Evolutionary conservation across 2,797 vertebrate species (phyloP).

Genomic region (Darevskia nairensis): DNA sequence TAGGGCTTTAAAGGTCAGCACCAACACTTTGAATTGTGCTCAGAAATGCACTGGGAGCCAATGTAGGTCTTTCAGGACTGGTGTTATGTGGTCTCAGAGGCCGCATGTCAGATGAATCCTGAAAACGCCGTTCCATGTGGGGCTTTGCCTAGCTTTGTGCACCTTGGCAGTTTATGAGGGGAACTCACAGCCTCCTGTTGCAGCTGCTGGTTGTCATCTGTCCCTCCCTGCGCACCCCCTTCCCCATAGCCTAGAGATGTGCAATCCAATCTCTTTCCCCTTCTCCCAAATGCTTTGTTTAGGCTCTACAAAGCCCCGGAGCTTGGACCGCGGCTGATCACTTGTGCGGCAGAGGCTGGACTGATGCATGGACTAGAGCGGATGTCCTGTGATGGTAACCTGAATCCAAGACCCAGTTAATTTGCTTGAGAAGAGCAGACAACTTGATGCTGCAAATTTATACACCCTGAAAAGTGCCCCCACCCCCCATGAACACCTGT

Average conservation of each 20-base stretch:
- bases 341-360: neutral
- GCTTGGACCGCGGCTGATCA: slow-evolving; percentile 17
- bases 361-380: neutral
- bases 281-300: slow-evolving; percentile 7
- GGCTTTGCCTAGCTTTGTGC: neutral
- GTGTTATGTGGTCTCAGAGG: too few species aligned
- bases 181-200: neutral
- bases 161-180: neutral
- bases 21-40: too few species aligned
- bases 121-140: neutral
- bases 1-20: too few species aligned
- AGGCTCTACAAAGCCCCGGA: neutral
- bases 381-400: slow-evolving; percentile 20
- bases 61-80: too few species aligned
- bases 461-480: neutral
- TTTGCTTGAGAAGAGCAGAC: slow-evolving; percentile 43
- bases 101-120: neutral
- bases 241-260: neutral
- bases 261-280: slow-evolving; percentile 14
- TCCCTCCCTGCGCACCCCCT: neutral
- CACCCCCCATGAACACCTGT: slow-evolving; percentile 8
- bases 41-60: too few species aligned
- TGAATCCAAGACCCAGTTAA: slow-evolving; percentile 23
- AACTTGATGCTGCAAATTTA: slow-evolving; percentile 45
- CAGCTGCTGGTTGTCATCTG: slow-evolving; percentile 26